Conservation (phyloP, 2,888 invertebrate genomes). For the Opisthograptis luteolata region DNA sequence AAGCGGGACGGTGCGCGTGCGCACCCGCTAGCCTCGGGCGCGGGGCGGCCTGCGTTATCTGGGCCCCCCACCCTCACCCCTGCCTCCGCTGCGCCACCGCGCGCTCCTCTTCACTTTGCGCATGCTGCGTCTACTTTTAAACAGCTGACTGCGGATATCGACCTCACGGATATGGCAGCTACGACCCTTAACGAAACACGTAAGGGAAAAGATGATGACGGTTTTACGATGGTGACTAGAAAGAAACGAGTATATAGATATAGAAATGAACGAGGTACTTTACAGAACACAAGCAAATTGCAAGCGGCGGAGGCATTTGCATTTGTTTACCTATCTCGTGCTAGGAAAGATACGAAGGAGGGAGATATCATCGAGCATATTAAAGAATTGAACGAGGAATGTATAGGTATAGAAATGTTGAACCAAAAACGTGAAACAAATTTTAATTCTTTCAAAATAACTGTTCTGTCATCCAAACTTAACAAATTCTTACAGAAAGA, state of each 20-base stretch:
- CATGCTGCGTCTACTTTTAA: not conserved
- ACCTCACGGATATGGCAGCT: not conserved
- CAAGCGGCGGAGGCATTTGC: constrained; percentile 19
- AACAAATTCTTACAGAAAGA: constrained; percentile 16
- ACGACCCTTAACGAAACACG: not conserved
- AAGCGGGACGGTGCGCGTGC: not conserved
- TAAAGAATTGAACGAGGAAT: constrained; percentile 18
- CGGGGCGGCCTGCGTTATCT: not conserved
- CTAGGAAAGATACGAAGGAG: constrained; percentile 12
- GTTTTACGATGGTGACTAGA: constrained; percentile 3
- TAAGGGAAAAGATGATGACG: constrained; percentile 4
- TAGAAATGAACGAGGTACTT: constrained; percentile 17
- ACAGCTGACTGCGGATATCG: not conserved
- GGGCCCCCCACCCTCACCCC: not conserved
- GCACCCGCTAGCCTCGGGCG: not conserved
- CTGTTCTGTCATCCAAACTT: constrained; percentile 2
- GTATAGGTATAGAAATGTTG: constrained; percentile 16
- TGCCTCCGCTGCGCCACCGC: not conserved
- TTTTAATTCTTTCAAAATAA: constrained; percentile 26
- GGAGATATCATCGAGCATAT: constrained; percentile 14
- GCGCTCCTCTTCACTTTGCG: too few relatives aligned
- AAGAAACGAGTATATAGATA: constrained; percentile 17
- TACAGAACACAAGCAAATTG: constrained; percentile 15
- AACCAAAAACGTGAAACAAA: constrained; percentile 14
- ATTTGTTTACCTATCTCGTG: constrained; percentile 18